Evolutionary conservation across 1,140 invertebrate genomes (phyloP), one percentile per base, ranked within the genome.

Genomic region (Magallana angulata): DNA sequence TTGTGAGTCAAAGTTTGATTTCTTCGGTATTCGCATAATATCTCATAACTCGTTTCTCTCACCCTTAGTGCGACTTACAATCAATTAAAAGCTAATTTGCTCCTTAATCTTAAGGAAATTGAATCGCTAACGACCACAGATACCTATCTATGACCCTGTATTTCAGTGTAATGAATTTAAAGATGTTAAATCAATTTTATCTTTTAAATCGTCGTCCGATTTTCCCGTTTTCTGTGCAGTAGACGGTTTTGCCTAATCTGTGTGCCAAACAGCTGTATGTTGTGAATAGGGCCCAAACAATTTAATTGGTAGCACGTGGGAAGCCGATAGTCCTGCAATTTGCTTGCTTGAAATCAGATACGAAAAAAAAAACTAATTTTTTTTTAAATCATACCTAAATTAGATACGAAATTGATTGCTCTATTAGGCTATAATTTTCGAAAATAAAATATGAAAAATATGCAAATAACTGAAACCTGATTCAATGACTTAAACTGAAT

Each of bases 141-240:
- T 71, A 71, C 9, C 24, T 71, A 71, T 71, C 68, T 71, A 30
- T 71, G 68, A 18, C 24, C 68, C 36, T 30, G 68, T 30, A 24
- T 71, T 24, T 71, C 36, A 71, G 68, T 71, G 11, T 71, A 71
- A 71, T 71, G 68, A 71, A 71, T 71, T 71, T 71, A 30, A 71
- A 71, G 36, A 30, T 71, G 68, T 71, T 71, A 12, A 71, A 71
- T 71, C 68, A 71, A 71, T 71, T 30, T 36, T 71, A 71, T 71
- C 68, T 71, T 30, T 71, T 71, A 30, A 71, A 71, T 64, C 60
- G 60, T 64, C 60, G 60, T 18, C 36, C 36, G 60, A 30, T 71
- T 71, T 68, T n/a, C n/a, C n/a, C 64, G 64, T 68, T 18, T 18
- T 30, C 8, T 71, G 68, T 12, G 36, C 36, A 36, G 36, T 36